Evolutionary conservation across 2,113 vertebrate species (phyloP).

Genomic region (Tonatia bakeri): DNA sequence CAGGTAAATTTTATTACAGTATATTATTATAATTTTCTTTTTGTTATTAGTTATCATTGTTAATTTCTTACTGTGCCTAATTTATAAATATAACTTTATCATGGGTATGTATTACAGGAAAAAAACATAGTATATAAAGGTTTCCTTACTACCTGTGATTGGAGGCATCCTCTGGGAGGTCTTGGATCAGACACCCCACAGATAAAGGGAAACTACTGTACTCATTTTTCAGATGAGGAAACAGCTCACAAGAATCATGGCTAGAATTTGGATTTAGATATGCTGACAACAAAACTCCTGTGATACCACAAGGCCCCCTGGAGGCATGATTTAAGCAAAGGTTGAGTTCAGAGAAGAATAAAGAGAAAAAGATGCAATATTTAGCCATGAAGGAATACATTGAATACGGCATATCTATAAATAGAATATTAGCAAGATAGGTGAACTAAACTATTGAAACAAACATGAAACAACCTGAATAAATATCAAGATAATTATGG

Average conservation of each 20-base stretch:
- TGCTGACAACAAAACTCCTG: background rate
- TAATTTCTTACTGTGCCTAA: background rate
- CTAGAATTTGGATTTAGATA: background rate
- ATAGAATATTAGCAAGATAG: background rate
- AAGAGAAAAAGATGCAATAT: background rate
- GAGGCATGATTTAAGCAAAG: background rate
- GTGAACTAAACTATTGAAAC: background rate
- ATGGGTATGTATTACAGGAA: background rate
- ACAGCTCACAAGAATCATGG: background rate
- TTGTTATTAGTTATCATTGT: background rate
- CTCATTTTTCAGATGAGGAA: conserved; percentile 20
- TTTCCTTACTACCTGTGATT: background rate
- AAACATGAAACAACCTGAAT: background rate
- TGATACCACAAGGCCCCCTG: background rate
- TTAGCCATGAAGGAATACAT: background rate
- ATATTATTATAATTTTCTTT: background rate
- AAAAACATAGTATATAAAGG: background rate
- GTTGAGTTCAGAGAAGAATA: background rate
- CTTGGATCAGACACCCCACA: background rate
- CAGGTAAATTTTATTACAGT: background rate
- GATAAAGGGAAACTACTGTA: background rate
- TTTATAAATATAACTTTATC: background rate
- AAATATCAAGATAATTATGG: background rate
- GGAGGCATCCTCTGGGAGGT: background rate
- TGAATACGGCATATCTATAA: background rate